These are phyloP conservation scores for Sorex fumeus DNA, from an alignment of 2,113 vertebrate species.

Conservation along the genomic window DNA sequence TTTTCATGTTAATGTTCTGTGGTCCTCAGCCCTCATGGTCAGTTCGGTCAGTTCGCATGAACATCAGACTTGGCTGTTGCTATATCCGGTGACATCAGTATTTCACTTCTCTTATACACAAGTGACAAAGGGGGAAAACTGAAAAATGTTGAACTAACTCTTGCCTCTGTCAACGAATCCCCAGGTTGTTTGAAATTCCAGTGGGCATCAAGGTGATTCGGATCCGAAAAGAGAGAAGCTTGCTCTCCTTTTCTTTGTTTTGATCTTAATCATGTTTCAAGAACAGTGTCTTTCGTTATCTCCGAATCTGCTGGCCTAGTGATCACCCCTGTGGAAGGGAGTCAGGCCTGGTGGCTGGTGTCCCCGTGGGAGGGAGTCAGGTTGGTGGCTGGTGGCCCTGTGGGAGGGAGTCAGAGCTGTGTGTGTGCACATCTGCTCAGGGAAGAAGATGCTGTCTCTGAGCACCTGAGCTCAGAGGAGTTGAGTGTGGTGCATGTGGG, in stretches of 20 bases:
- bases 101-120: neutral
- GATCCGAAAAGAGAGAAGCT: too few relatives aligned
- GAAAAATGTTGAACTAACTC: neutral
- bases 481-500: neutral
- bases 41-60: constrained; percentile 13
- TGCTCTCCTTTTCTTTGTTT: constrained; percentile 5
- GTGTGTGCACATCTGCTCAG: neutral
- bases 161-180: neutral
- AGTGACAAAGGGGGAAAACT: neutral
- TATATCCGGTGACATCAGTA: constrained; percentile 12
- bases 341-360: neutral
- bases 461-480: neutral
- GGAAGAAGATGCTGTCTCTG: neutral
- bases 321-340: too few relatives aligned
- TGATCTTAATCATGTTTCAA: constrained; percentile 7
- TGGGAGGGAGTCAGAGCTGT: neutral
- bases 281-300: constrained; percentile 1
- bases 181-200: neutral
- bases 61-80: neutral
- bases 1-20: constrained; percentile 55
- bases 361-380: too few relatives aligned
- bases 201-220: neutral
- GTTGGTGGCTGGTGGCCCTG: neutral
- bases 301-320: neutral
- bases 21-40: neutral